Evolutionary conservation across 2,797 vertebrate species (phyloP).

Genomic region (Crenichthys baileyi): DNA sequence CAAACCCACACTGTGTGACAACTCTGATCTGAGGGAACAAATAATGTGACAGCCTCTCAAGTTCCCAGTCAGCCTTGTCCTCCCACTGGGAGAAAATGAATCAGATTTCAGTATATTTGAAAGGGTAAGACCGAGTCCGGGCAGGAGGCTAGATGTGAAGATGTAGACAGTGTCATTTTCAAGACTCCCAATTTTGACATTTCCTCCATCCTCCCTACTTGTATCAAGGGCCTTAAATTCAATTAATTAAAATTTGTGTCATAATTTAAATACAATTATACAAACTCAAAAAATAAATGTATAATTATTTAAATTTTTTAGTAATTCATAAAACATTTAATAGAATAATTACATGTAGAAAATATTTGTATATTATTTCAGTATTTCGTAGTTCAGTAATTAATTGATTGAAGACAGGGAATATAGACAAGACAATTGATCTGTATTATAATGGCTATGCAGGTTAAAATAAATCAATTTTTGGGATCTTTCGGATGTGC

Average conservation of each 20-base stretch:
- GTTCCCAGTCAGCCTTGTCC: constrained; percentile 47
- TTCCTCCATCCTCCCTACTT: neutral
- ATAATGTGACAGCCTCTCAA: constrained; percentile 68
- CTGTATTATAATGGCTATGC: too few relatives aligned
- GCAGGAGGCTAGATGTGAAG: constrained; percentile 53
- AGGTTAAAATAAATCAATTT: too few relatives aligned
- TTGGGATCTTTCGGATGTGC: too few relatives aligned
- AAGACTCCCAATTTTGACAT: constrained; percentile 5
- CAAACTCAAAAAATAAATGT: neutral
- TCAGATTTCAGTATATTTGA: constrained; percentile 55
- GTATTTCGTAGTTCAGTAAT: too few relatives aligned
- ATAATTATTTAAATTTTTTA: neutral
- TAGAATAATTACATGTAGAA: too few relatives aligned
- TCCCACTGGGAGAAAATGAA: constrained; percentile 56
- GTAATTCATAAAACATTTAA: neutral
- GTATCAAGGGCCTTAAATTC: neutral
- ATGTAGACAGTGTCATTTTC: constrained; percentile 30
- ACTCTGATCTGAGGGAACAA: constrained; percentile 65
- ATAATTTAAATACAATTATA: neutral
- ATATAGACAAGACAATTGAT: too few relatives aligned
- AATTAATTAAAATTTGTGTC: neutral
- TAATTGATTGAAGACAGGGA: too few relatives aligned
- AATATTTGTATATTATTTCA: too few relatives aligned
- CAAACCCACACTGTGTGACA: constrained; percentile 64
- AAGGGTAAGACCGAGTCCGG: constrained; percentile 39